Conservation (phyloP, 2,797 vertebrate genomes). For the Avahi laniger region DNA sequence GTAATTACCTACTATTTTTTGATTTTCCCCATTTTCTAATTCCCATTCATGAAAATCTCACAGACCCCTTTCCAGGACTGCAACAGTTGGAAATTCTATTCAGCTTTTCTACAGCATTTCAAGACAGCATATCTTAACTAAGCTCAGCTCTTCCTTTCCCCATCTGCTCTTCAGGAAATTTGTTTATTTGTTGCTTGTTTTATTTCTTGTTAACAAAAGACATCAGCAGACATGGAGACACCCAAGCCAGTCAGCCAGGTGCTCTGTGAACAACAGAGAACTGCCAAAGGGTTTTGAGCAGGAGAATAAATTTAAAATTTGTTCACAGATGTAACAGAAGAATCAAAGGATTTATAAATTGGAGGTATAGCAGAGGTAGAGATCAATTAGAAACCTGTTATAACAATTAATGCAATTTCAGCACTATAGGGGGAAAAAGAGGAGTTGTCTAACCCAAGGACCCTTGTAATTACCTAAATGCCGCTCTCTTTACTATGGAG, state of each 20-base stretch:
- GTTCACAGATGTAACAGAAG: neutral
- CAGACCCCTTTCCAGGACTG: neutral
- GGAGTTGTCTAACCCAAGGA: neutral
- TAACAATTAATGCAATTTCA: neutral
- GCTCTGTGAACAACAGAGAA: neutral
- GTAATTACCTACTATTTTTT: neutral
- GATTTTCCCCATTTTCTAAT: neutral
- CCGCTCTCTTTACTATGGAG: neutral
- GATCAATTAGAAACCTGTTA: neutral
- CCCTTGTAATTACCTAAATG: neutral
- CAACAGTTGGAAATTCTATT: neutral
- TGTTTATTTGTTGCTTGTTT: neutral
- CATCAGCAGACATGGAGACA: neutral
- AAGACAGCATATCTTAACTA: conserved; percentile 6
- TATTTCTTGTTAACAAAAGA: neutral
- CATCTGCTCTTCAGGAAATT: neutral
- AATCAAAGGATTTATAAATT: neutral
- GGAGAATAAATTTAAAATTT: neutral
- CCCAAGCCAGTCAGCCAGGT: neutral
- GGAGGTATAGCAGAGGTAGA: neutral
- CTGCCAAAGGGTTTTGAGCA: neutral
- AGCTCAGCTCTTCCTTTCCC: neutral
- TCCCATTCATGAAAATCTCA: neutral
- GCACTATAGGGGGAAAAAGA: neutral
- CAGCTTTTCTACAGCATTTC: neutral